These are phyloP conservation scores for Allacma fusca DNA, from an alignment of 2,888 invertebrate species.

Conservation along the genomic window DNA sequence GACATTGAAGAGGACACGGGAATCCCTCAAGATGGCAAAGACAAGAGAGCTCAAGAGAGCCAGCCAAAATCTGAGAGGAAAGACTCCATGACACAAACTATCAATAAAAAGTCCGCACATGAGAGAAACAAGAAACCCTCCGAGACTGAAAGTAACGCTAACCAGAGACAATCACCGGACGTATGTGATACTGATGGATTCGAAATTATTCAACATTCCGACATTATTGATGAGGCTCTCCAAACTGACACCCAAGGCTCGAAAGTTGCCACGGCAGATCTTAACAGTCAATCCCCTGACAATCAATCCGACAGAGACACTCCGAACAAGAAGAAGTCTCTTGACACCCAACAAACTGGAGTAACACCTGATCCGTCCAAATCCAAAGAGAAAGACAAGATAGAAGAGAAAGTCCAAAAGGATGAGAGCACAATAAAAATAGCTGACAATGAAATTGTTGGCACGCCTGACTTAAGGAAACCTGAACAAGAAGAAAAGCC, in stretches of 20 bases:
- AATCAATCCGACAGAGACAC: no score
- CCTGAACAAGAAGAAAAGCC: neutral
- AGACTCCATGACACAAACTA: slow-evolving; percentile 36
- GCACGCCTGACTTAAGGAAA: neutral
- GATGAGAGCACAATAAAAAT: slow-evolving; percentile 13
- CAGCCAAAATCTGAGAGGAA: slow-evolving; percentile 21
- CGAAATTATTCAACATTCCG: slow-evolving; percentile 39
- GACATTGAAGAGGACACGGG: no score
- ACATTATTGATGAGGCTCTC: slow-evolving; percentile 16
- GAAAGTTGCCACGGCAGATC: no score
- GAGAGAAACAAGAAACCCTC: neutral
- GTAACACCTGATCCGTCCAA: no score
- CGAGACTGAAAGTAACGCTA: neutral
- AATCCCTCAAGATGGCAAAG: neutral
- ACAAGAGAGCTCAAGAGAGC: neutral
- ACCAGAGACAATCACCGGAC: neutral
- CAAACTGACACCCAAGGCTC: no score
- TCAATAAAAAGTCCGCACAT: slow-evolving; percentile 1
- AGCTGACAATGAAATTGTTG: slow-evolving; percentile 30
- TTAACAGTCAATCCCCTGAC: no score
- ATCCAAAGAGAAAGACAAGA: no score
- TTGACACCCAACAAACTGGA: no score
- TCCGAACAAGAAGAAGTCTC: no score
- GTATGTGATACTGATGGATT: slow-evolving; percentile 21
- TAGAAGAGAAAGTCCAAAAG: no score